Conservation (phyloP, 2,113 vertebrate species). For the Dermatemys mawii region DNA sequence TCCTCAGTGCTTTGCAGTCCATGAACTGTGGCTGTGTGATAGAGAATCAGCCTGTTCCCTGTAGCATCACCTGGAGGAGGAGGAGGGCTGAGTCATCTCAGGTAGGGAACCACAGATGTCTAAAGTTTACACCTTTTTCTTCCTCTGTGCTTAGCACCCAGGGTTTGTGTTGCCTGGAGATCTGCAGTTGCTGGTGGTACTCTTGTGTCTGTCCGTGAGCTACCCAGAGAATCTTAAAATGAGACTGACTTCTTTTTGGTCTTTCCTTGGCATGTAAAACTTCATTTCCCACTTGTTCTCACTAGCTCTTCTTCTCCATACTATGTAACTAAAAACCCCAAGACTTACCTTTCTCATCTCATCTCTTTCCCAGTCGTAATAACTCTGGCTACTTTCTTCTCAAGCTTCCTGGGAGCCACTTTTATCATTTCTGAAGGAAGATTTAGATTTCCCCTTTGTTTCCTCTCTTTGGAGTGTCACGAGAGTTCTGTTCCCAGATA, state of each 20-base stretch:
- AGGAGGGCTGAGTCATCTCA: constrained; percentile 50
- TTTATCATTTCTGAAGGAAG: background rate
- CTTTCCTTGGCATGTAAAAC: background rate
- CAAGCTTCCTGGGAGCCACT: background rate
- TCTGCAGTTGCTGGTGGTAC: background rate
- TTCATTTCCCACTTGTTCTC: background rate
- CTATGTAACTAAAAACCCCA: background rate
- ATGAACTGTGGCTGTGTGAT: constrained; percentile 86
- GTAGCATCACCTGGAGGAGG: constrained; percentile 87
- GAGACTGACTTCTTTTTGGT: background rate
- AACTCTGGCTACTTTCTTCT: background rate
- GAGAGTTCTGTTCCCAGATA: background rate
- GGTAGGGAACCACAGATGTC: constrained; percentile 65
- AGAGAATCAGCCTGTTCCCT: constrained; percentile 82
- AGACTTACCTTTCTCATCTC: background rate
- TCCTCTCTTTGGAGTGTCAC: background rate
- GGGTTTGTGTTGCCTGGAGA: background rate
- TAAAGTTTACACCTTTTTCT: background rate
- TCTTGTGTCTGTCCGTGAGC: background rate
- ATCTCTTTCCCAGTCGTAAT: background rate
- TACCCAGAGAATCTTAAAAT: background rate
- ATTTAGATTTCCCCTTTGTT: background rate
- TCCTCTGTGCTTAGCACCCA: background rate
- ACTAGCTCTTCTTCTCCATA: background rate
- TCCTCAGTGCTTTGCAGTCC: constrained; percentile 85